Conservation (phyloP, 2,888 invertebrate species). For the Prenolepis imparis region DNA sequence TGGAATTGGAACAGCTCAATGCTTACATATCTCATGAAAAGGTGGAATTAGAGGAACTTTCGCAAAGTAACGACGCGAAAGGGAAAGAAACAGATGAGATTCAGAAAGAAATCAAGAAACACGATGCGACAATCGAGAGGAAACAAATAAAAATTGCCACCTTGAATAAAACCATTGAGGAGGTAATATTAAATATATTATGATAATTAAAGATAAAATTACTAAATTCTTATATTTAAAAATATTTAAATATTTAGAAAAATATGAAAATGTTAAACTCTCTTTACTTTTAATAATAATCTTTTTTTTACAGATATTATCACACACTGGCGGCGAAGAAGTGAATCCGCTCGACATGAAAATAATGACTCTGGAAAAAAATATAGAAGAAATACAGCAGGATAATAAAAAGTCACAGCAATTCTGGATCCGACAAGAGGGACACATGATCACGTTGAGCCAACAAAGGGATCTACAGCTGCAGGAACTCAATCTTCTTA, state of each 20-base stretch:
- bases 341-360: constrained; percentile 88
- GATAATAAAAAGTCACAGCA: constrained; percentile 90
- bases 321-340: constrained; percentile 81
- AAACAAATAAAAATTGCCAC: constrained; percentile 87
- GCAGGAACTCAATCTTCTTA: constrained; percentile 90
- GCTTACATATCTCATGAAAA: constrained; percentile 74
- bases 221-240: too few relatives aligned
- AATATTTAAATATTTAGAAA: too few relatives aligned
- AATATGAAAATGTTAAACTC: neutral
- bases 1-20: constrained; percentile 88
- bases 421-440: constrained; percentile 93
- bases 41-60: constrained; percentile 83
- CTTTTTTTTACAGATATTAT: constrained; percentile 75
- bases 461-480: constrained; percentile 90
- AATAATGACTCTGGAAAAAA: constrained; percentile 90
- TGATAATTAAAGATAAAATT: neutral
- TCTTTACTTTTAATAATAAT: constrained; percentile 1
- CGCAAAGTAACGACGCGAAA: constrained; percentile 82
- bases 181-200: constrained; percentile 75
- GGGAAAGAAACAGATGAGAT: constrained; percentile 86
- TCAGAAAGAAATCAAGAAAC: constrained; percentile 86
- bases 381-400: constrained; percentile 88
- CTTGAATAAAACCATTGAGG: constrained; percentile 87
- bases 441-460: constrained; percentile 90
- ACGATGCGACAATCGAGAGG: constrained; percentile 86